A percentile compares a stretch with the other conserved stretches of the same genome.
Evolutionary conservation across 2,113 vertebrate genomes (phyloP).

Genomic region (Rostratula benghalensis): DNA sequence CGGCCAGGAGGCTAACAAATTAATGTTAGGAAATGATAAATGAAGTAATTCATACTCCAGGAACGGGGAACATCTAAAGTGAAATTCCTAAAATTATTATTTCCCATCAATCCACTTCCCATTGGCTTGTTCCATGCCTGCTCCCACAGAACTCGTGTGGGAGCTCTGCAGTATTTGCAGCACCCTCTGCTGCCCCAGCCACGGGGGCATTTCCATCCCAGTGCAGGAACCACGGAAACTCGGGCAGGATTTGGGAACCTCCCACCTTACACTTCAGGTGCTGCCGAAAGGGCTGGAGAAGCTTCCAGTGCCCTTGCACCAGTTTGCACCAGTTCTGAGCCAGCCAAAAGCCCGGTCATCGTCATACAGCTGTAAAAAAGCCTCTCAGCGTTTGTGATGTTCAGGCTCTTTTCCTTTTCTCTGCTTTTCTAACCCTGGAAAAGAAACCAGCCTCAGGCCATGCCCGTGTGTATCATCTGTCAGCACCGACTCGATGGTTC

Average conservation of each 20-base stretch:
- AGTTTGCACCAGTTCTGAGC: background rate
- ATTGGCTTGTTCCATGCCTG: rapidly evolving
- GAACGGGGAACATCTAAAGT: rapidly evolving
- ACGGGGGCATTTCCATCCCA: rapidly evolving
- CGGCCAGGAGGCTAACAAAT: rapidly evolving
- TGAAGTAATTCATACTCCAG: rapidly evolving
- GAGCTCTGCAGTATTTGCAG: background rate
- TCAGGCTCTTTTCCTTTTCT: background rate
- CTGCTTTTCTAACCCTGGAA: background rate
- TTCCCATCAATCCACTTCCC: background rate
- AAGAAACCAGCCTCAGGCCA: rapidly evolving
- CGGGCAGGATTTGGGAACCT: rapidly evolving
- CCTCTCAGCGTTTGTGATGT: background rate
- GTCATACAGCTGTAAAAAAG: rapidly evolving
- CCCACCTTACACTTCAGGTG: rapidly evolving
- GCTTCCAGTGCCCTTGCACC: background rate
- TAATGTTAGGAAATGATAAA: rapidly evolving
- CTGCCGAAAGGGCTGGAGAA: background rate
- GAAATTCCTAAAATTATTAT: rapidly evolving
- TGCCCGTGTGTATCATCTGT: rapidly evolving
- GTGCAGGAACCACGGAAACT: rapidly evolving
- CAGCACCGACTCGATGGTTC: rapidly evolving
- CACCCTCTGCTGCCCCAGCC: background rate
- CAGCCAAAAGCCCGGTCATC: background rate
- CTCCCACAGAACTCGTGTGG: rapidly evolving